Evolutionary conservation across 1,140 invertebrate genomes (phyloP), one percentile per base, ranked within the genome.

Genomic region (Neodiprion pinetum): DNA sequence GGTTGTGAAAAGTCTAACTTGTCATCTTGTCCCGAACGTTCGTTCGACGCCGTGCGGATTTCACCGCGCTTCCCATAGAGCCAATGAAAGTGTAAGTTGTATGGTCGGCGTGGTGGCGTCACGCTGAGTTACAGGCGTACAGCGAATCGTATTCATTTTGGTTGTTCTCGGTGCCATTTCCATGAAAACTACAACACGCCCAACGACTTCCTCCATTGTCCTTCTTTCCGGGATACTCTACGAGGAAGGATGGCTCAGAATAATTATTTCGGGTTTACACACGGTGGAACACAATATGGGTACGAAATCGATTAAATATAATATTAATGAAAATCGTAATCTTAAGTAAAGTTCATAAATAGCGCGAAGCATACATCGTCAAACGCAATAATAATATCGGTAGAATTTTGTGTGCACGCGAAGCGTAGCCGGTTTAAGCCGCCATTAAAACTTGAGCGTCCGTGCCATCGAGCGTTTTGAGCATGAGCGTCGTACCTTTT

Each of bases 221-320:
- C 82, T 84, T 87, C 85, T 86, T 88, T 88, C 85, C 85, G 85
- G 84, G 85, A 85, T 82, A 79, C 85, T 86, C 80, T 79, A 77
- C 80, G 81, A 81, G 81, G 84, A 85, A 87, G 84, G 86, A 96
- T 96, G 95, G 94, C 95, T 87, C 93, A 95, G 88, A 96, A 96
- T 91, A 96, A 96, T 92, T 96, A 96, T 91, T 96, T 96, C 88
- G 95, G 95, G 82, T 96, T 96, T 92, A 95, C 95, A 84, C 95
- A 96, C 87, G 94, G 95, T 81, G 95, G 95, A 87, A 96, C 95
- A 82, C 95, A 96, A 91, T 96, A 96, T 89, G 94, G 94, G 93
- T 95, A 91, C 90, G 92, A 90, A 80, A 80, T 84, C 74, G 75
- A 72, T 76, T 78, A 78, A 65, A 76, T 80, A 80, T 74, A 67